These are phyloP conservation scores for Mythimna pallens DNA, from an alignment of 2,888 invertebrate genomes.

Conservation along the genomic window DNA sequence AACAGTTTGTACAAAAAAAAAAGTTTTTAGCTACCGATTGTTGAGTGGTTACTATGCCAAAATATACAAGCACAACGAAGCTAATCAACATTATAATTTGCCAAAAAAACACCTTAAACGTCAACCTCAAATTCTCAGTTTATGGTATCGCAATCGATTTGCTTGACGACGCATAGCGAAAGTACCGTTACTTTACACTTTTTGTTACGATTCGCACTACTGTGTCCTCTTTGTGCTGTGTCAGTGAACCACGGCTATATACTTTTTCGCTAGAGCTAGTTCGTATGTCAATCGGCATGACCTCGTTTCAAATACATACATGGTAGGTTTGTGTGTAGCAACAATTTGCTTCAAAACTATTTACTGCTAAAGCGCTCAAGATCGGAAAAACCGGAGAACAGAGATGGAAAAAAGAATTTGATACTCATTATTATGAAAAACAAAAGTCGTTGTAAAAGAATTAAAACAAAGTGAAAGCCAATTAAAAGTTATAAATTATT, in stretches of 20 bases:
- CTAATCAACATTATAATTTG: constrained; percentile 26
- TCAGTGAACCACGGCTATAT: constrained; percentile 62
- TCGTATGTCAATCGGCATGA: constrained; percentile 70
- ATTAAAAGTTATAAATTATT: constrained; percentile 62
- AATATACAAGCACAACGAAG: constrained; percentile 2
- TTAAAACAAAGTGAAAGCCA: constrained; percentile 57
- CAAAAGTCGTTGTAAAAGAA: constrained; percentile 49
- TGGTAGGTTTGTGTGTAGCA: constrained; percentile 37
- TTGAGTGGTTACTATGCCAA: constrained; percentile 17
- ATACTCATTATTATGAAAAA: constrained; percentile 45
- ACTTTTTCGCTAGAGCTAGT: constrained; percentile 56
- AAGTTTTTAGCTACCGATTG: neutral
- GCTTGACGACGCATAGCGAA: constrained; percentile 43
- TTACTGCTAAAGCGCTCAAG: constrained; percentile 44
- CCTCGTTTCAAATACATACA: constrained; percentile 63
- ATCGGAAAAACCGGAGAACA: constrained; percentile 48
- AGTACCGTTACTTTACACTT: constrained; percentile 52
- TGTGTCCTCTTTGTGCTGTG: constrained; percentile 62
- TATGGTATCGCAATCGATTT: constrained; percentile 55
- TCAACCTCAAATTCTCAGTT: constrained; percentile 25
- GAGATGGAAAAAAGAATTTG: constrained; percentile 46
- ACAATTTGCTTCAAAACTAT: constrained; percentile 57
- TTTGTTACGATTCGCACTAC: constrained; percentile 57
- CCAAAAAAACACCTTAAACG: constrained; percentile 33
- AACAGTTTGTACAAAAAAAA: constrained; percentile 8